Conservation (phyloP, 1,140 invertebrate genomes). For the Drosophila trapezifrons region DNA sequence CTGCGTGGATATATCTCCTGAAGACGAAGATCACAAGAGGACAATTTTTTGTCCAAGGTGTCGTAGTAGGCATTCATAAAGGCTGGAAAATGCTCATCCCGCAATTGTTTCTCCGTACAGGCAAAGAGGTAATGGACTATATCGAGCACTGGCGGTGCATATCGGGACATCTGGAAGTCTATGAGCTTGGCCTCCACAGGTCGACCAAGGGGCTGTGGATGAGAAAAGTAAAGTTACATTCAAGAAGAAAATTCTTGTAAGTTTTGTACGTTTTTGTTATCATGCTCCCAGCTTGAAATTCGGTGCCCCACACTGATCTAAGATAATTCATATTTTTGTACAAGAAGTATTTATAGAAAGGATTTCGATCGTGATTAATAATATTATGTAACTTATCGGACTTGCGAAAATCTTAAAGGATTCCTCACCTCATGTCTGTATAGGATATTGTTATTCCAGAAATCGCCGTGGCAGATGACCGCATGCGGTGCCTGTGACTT, state of each 20-base stretch:
- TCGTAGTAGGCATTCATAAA: slow-evolving; percentile 84
- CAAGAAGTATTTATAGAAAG: background rate
- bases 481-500: slow-evolving; percentile 40
- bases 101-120: slow-evolving; percentile 84
- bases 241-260: too few relatives aligned
- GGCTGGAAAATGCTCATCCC: slow-evolving; percentile 83
- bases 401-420: too few relatives aligned
- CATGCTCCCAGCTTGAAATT: background rate
- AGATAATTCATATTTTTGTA: background rate
- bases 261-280: too few relatives aligned
- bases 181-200: slow-evolving; percentile 81
- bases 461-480: slow-evolving; percentile 71
- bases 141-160: slow-evolving; percentile 84
- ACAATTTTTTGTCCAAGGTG: slow-evolving; percentile 73
- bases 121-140: slow-evolving; percentile 85
- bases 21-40: slow-evolving; percentile 78
- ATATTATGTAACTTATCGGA: background rate
- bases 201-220: slow-evolving; percentile 1
- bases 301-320: background rate
- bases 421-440: slow-evolving; percentile 57
- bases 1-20: slow-evolving; percentile 83
- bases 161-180: slow-evolving; percentile 85
- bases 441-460: slow-evolving; percentile 72
- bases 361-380: background rate
- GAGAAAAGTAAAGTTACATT: too few relatives aligned